phyloP scores from a whole-genome alignment of 2,797 vertebrate species.

The Varecia variegata region DNA sequence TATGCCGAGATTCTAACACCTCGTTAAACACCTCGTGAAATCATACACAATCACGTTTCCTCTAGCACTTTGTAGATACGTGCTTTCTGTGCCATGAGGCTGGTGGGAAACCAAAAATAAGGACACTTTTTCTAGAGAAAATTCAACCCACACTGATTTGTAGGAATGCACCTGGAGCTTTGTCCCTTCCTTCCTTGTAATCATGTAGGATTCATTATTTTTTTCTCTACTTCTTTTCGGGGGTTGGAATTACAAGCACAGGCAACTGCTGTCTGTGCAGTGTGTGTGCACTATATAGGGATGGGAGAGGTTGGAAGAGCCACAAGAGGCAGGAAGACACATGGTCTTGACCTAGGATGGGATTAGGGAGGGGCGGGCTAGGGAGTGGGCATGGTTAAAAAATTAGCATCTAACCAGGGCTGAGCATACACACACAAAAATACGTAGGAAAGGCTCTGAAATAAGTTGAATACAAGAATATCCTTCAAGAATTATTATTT shows the following conservation, averaged over 20 bases:
- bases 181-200: slow-evolving; percentile 43
- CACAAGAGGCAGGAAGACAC: background rate
- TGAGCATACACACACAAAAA: background rate
- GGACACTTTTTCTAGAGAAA: slow-evolving; percentile 77
- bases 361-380: background rate
- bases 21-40: slow-evolving; percentile 23
- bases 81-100: background rate
- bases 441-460: background rate
- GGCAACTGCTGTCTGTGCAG: background rate
- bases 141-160: slow-evolving; percentile 54
- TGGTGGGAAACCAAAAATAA: slow-evolving; percentile 23
- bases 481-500: slow-evolving; percentile 24
- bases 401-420: background rate
- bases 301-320: background rate
- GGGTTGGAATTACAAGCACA: slow-evolving; percentile 59
- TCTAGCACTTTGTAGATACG: background rate
- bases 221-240: slow-evolving; percentile 77
- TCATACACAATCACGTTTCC: background rate
- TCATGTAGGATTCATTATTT: slow-evolving; percentile 64
- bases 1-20: background rate
- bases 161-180: slow-evolving; percentile 67
- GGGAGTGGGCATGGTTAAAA: background rate
- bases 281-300: background rate
- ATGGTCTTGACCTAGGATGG: background rate
- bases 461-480: background rate